These are phyloP conservation scores for Nicator chloris DNA, from an alignment of 2,113 vertebrate species.

Conservation along the genomic window DNA sequence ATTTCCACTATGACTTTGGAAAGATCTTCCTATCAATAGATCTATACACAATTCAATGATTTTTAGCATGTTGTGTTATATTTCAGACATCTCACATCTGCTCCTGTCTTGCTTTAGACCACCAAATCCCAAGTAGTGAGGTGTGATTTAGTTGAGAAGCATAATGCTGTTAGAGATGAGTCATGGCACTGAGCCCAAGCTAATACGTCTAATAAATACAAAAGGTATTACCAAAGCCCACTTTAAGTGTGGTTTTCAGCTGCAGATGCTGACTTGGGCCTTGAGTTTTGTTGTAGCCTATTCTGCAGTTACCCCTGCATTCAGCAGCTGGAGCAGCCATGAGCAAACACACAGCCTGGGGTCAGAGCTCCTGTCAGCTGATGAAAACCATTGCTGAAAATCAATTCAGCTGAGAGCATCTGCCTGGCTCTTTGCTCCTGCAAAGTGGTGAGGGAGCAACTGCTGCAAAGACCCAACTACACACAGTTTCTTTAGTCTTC, in stretches of 20 bases:
- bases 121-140: not conserved
- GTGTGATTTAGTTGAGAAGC: not conserved
- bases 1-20: not conserved
- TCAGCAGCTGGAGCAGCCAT: not conserved
- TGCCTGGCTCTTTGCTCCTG: not conserved
- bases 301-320: not conserved
- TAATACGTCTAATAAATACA: not conserved
- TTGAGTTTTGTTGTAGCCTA: not conserved
- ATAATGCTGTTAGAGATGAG: not conserved
- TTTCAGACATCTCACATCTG: not conserved
- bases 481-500: not conserved
- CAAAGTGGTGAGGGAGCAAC: too few relatives aligned
- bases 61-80: not conserved
- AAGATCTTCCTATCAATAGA: not conserved
- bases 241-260: not conserved
- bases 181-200: not conserved
- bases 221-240: not conserved
- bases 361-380: not conserved
- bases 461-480: not conserved
- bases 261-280: not conserved
- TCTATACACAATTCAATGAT: not conserved
- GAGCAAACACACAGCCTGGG: not conserved
- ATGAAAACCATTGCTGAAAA: not conserved
- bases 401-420: not conserved
- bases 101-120: not conserved